Base-by-base conservation (phyloP, 2,797 vertebrate species). In the Pantherophis vulpinus region DNA sequence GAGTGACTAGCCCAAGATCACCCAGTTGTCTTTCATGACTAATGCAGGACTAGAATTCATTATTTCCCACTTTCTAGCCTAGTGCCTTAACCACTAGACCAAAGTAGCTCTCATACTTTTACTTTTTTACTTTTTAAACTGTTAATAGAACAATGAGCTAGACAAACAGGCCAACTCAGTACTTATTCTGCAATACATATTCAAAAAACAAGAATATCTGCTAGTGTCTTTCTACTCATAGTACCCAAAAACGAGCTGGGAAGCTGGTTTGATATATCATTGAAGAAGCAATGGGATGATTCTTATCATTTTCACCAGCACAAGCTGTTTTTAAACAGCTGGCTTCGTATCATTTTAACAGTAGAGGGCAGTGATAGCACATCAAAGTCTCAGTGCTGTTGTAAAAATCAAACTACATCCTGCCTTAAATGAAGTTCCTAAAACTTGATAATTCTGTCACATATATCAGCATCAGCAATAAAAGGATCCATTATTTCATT, bases 341-440 rank as follows among this genome's bases (percentile, higher is more conserved):
- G 0, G 3, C 47, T 66, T 70, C 86, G 6, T 47, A 60, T 89
- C 56, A 60, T 1, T 86, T 37, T 90, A 91, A 93, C 95, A 94
- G 95, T 74, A 96, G 94, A 96, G 91, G 95, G 95, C 96, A 96
- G 95, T 90, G 74, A 60, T 60, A 92, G 91, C 0, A 88, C 42
- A 86, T 0, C 74, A 47, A 47, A 83, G 37, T 10, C 7, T 10
- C 27, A 58, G 29, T 88, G 29, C 29, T 20, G 13, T 29, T 20
- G 25, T 29, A 56, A 56, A 56, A 56, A 2, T 18, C 14, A 56
- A 87, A 88, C 27, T 54, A 47, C 25, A 51, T 29, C 16, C 42
- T n/a, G 14, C 47, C 18, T 79, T 59, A 25, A 74, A 79, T 60
- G 25, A 18, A 7, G 29, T 20, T 55, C 6, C 6, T 88, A 32